Percentiles rank a stretch among this genome's conserved stretches.
Conservation (phyloP, 2,113 vertebrate species). For the Crotalus horridus region DNA sequence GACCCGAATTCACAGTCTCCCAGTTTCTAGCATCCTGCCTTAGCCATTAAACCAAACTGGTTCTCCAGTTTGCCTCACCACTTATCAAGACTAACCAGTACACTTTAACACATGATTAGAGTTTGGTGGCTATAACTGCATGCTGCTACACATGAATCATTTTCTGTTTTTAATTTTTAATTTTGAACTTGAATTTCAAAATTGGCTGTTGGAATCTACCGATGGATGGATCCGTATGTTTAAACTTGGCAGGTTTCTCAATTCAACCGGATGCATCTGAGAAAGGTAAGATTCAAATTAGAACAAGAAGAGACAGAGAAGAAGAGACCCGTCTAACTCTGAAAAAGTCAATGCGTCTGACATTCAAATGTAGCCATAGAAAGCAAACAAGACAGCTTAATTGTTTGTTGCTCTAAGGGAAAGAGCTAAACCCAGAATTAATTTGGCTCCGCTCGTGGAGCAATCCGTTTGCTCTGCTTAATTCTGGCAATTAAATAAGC, state of each 20-base stretch:
- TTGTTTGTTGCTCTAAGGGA: constrained; percentile 65
- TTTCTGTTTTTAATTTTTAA: neutral
- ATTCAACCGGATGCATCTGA: neutral
- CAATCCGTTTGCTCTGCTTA: constrained; percentile 66
- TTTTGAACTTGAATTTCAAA: neutral
- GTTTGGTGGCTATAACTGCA: neutral
- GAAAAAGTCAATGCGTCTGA: neutral
- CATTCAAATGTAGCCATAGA: constrained; percentile 55
- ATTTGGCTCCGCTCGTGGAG: constrained; percentile 61
- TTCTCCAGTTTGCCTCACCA: neutral
- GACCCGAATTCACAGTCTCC: neutral
- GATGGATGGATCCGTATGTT: no score
- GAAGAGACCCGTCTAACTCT: neutral
- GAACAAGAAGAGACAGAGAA: neutral
- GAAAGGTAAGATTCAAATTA: constrained; percentile 34
- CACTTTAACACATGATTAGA: neutral
- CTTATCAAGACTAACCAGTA: neutral
- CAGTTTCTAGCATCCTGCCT: no score
- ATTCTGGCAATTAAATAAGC: constrained; percentile 66
- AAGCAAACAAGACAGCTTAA: constrained; percentile 64
- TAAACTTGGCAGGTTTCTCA: neutral
- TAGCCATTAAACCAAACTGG: neutral
- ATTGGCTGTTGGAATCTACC: no score
- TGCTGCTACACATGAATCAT: neutral
- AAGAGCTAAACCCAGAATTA: constrained; percentile 63